A percentile compares a stretch with the other conserved stretches of the same genome.
Conservation (phyloP, 2,888 invertebrate species). For the Euzetes globulus region DNA sequence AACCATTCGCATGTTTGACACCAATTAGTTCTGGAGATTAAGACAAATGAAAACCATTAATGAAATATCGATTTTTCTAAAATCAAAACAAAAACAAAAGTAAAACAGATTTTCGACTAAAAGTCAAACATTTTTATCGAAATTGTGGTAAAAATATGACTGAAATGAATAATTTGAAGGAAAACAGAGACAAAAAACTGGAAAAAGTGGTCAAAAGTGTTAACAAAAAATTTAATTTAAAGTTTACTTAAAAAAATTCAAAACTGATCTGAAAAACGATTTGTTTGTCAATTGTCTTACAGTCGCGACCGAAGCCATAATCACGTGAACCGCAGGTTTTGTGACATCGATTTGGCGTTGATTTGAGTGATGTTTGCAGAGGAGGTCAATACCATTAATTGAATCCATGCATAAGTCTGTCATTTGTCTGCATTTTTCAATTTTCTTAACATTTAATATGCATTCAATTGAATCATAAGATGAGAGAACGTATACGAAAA, state of each 20-base stretch:
- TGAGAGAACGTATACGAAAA: conserved; percentile 23
- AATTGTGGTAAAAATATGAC: neutral
- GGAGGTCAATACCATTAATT: too few species aligned
- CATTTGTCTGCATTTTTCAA: too few species aligned
- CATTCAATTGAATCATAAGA: conserved; percentile 4
- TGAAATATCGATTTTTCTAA: neutral
- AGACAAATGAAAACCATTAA: neutral
- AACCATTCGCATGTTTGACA: conserved; percentile 26
- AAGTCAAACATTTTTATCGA: too few species aligned
- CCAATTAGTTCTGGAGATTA: neutral
- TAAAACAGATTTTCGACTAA: neutral
- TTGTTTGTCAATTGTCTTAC: neutral
- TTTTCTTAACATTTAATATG: neutral
- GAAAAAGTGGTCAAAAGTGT: neutral
- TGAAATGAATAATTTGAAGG: neutral
- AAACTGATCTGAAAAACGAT: neutral
- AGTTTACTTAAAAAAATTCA: neutral
- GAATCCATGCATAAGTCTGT: too few species aligned
- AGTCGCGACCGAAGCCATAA: neutral
- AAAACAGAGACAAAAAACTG: neutral
- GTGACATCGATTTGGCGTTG: neutral
- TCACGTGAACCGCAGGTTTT: neutral
- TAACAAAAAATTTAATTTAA: too few species aligned
- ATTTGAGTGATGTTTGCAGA: too few species aligned
- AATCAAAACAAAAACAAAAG: neutral